phyloP scores from a whole-genome alignment of 1,140 invertebrate species.

The Drosophila parabipectinata region DNA sequence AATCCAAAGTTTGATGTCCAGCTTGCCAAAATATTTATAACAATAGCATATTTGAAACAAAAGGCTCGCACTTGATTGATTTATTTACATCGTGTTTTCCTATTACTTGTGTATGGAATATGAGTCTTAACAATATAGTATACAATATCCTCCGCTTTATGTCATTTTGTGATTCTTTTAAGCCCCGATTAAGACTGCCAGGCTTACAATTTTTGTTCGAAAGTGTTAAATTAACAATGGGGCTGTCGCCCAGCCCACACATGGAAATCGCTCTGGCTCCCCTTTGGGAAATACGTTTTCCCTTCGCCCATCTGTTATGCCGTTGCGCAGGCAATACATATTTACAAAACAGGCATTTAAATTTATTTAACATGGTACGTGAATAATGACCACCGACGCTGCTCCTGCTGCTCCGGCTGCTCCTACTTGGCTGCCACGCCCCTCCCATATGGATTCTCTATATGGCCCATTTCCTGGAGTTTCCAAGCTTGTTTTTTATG shows the following conservation, averaged over 20 bases:
- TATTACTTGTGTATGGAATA: not conserved
- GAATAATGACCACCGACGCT: constrained; percentile 75
- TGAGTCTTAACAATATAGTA: not conserved
- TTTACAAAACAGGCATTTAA: constrained; percentile 82
- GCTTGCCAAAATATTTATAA: not conserved
- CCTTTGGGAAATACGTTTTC: constrained; percentile 23
- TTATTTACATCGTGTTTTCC: constrained; percentile 2
- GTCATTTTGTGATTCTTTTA: constrained; percentile 26
- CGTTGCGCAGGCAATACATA: constrained; percentile 68
- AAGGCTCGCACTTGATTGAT: not conserved
- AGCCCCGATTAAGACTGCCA: constrained; percentile 19
- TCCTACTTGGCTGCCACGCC: constrained; percentile 44
- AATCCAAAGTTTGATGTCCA: not conserved
- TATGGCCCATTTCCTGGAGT: constrained; percentile 51
- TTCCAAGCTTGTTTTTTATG: constrained; percentile 43
- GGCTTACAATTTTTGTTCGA: constrained; percentile 11
- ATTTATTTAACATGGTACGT: constrained; percentile 81
- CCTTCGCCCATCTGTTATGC: constrained; percentile 64
- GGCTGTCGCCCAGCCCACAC: constrained; percentile 24
- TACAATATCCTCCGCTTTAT: not conserved
- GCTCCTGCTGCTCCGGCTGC: constrained; percentile 32
- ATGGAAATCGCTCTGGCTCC: constrained; percentile 22
- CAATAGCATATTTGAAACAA: not conserved
- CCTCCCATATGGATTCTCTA: constrained; percentile 39
- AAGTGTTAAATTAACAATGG: constrained; percentile 57